Percentiles rank a stretch among this genome's conserved stretches.
Evolutionary conservation across 2,888 invertebrate genomes (phyloP).

Genomic region (Spilarctia lutea): DNA sequence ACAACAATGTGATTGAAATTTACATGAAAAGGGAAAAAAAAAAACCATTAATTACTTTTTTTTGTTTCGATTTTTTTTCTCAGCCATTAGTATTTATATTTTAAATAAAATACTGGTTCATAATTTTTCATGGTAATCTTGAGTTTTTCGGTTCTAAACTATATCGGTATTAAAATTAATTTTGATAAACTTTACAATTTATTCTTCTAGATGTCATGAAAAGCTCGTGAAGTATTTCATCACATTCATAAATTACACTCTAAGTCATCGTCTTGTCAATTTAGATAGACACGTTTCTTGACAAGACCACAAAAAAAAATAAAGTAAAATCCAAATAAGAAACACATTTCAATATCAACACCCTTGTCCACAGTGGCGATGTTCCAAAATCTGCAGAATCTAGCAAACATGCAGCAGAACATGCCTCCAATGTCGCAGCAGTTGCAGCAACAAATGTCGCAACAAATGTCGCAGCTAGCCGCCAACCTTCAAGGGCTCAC

Average conservation of each 20-base stretch:
- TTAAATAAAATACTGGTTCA: no score
- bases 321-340: not conserved
- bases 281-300: no score
- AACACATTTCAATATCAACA: conserved; percentile 23
- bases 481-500: conserved; percentile 93
- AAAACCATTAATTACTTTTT: not conserved
- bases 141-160: no score
- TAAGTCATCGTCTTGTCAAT: no score
- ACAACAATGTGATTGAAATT: not conserved
- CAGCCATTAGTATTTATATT: no score
- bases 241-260: no score
- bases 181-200: no score
- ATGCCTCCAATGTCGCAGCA: conserved; percentile 82
- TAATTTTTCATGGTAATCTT: no score
- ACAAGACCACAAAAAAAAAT: not conserved
- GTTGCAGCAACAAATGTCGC: conserved; percentile 87
- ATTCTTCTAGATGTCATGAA: no score
- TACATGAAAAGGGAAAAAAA: not conserved
- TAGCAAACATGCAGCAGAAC: conserved; percentile 85
- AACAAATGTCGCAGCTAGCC: conserved; percentile 84
- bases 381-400: conserved; percentile 87
- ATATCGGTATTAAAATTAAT: no score
- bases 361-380: conserved; percentile 88
- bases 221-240: not conserved
- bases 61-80: not conserved